Percentiles rank a stretch among this genome's conserved stretches.
These are phyloP conservation scores for Formica selysi DNA, from an alignment of 1,140 invertebrate species.

Conservation along the genomic window DNA sequence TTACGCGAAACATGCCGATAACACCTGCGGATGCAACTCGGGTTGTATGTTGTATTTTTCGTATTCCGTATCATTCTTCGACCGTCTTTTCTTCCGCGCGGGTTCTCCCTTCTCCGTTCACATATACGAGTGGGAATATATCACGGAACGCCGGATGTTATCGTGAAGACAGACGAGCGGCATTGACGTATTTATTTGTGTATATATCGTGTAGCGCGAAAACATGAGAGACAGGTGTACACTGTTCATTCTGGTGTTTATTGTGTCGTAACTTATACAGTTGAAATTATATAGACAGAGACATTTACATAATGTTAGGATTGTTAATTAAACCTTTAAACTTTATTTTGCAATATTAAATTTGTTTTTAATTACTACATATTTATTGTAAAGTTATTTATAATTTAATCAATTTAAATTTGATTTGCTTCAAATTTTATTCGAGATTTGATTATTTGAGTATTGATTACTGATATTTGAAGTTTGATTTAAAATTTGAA, in stretches of 20 bases:
- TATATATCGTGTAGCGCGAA: neutral
- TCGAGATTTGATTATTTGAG: conserved; percentile 2
- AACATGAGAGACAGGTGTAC: neutral
- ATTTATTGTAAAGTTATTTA: neutral
- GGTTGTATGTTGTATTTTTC: neutral
- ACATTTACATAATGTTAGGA: neutral
- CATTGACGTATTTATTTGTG: conserved; percentile 22
- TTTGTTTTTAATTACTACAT: neutral
- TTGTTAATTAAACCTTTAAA: neutral
- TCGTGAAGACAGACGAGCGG: conserved; percentile 18
- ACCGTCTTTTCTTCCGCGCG: conserved; percentile 11
- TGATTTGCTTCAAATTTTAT: neutral
- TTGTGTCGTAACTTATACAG: neutral
- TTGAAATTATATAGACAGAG: neutral
- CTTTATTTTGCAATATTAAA: neutral
- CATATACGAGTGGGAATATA: conserved; percentile 26
- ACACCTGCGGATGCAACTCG: conserved; percentile 25
- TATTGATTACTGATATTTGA: neutral
- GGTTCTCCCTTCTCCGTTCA: neutral
- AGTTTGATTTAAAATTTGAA: neutral
- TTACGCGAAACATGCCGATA: conserved; percentile 27
- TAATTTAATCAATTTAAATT: neutral
- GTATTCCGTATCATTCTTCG: neutral
- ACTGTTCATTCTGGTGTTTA: neutral
- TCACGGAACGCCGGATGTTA: conserved; percentile 3